These are phyloP conservation scores for Hirtodrosophila duncani DNA, from an alignment of 2,888 invertebrate genomes.

Conservation along the genomic window DNA sequence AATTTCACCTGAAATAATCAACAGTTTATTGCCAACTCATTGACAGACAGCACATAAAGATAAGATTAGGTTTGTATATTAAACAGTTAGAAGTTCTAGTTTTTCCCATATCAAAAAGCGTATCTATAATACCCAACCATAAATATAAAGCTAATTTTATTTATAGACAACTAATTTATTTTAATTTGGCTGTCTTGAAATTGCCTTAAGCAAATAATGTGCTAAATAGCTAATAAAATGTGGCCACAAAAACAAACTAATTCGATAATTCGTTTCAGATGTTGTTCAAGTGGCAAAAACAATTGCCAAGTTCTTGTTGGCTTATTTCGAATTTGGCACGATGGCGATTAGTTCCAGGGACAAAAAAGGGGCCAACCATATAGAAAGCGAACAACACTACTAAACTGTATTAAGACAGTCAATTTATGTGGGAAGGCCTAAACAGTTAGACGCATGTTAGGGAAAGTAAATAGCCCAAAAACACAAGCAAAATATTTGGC, in stretches of 20 bases:
- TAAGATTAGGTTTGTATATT: too few species aligned
- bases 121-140: constrained; percentile 1
- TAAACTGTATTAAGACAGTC: constrained; percentile 56
- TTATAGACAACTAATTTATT: constrained; percentile 19
- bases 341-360: constrained; percentile 18
- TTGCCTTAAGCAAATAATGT: constrained; percentile 52
- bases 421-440: constrained; percentile 47
- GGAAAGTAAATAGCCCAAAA: background rate
- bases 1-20: background rate
- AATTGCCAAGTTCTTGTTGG: constrained; percentile 33
- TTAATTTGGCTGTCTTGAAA: too few species aligned
- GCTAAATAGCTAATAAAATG: constrained; percentile 55
- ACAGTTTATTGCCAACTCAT: too few species aligned
- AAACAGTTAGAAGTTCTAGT: too few species aligned
- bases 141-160: constrained; percentile 11
- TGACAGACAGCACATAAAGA: too few species aligned
- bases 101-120: too few species aligned
- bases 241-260: constrained; percentile 53
- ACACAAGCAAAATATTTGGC: constrained; percentile 4
- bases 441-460: too few species aligned
- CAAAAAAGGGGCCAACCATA: constrained; percentile 24
- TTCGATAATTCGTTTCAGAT: constrained; percentile 54
- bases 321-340: constrained; percentile 29
- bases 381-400: constrained; percentile 36
- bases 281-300: constrained; percentile 24